Evolutionary conservation across 2,113 vertebrate species (phyloP).

Genomic region (Otolemur garnettii): DNA sequence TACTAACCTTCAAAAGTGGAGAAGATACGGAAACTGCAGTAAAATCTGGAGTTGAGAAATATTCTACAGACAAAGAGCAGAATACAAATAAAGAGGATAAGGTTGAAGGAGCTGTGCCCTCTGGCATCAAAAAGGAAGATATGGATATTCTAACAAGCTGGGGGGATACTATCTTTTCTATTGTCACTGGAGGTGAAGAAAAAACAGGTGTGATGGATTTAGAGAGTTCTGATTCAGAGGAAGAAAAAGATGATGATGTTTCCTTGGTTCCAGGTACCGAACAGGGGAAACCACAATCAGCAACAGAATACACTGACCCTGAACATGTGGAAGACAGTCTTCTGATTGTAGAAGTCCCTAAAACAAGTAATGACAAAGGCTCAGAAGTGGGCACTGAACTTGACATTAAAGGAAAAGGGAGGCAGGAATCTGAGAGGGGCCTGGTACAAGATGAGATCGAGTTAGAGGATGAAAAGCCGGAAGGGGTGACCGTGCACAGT

Average conservation of each 20-base stretch:
- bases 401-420: conserved; percentile 12
- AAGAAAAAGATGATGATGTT: conserved; percentile 75
- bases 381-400: background rate
- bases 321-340: conserved; percentile 24
- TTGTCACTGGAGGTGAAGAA: conserved; percentile 85
- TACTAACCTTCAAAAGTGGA: conserved; percentile 86
- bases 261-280: conserved; percentile 66
- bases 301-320: background rate
- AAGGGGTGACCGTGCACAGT: background rate
- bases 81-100: conserved; percentile 61
- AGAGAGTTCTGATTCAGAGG: conserved; percentile 82
- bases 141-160: conserved; percentile 81
- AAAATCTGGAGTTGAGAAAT: conserved; percentile 25
- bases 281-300: conserved; percentile 33
- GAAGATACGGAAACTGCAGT: conserved; percentile 23
- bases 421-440: conserved; percentile 39
- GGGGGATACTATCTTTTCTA: conserved; percentile 86
- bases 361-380: conserved; percentile 22
- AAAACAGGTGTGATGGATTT: conserved; percentile 46
- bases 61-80: conserved; percentile 46
- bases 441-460: background rate
- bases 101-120: conserved; percentile 52
- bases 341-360: conserved; percentile 41
- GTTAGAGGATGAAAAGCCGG: background rate
- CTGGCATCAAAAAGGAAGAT: conserved; percentile 51